Conservation (phyloP, 2,797 vertebrate species). For the Aselliscus stoliczkanus region DNA sequence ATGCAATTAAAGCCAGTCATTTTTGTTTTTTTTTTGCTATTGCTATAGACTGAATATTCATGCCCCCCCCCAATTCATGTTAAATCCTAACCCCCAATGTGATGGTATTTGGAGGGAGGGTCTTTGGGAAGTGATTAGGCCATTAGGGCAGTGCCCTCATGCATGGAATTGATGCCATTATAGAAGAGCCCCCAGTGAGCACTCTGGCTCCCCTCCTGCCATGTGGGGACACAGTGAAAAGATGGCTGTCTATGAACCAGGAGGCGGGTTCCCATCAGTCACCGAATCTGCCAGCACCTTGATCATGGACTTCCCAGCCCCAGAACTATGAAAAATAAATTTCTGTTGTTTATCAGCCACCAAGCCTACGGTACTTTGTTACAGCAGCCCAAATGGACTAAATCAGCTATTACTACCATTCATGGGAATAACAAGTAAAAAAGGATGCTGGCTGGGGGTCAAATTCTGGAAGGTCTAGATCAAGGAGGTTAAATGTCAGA, state of each 20-base stretch:
- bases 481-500: not conserved
- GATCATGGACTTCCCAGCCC: not conserved
- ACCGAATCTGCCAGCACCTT: not conserved
- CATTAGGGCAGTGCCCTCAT: not conserved
- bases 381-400: not conserved
- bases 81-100: not conserved
- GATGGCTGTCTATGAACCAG: not conserved
- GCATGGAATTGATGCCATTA: not conserved
- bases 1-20: not conserved
- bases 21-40: not conserved
- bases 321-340: not conserved
- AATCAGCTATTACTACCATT: not conserved
- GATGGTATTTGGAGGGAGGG: not conserved
- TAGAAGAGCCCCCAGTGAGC: not conserved
- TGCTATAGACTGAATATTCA: not conserved
- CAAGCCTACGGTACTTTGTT: not conserved
- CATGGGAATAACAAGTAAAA: not conserved
- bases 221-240: not conserved
- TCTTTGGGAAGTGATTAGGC: not conserved
- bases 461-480: constrained; percentile 27
- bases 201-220: not conserved
- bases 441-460: not conserved
- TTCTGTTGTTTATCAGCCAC: not conserved
- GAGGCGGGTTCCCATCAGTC: not conserved
- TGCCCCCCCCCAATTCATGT: no score